A percentile compares a stretch with the other conserved stretches of the same genome.
Evolutionary conservation across 64 coral and sea anemone species (phyloP).

Genomic region (Acropora yongei): DNA sequence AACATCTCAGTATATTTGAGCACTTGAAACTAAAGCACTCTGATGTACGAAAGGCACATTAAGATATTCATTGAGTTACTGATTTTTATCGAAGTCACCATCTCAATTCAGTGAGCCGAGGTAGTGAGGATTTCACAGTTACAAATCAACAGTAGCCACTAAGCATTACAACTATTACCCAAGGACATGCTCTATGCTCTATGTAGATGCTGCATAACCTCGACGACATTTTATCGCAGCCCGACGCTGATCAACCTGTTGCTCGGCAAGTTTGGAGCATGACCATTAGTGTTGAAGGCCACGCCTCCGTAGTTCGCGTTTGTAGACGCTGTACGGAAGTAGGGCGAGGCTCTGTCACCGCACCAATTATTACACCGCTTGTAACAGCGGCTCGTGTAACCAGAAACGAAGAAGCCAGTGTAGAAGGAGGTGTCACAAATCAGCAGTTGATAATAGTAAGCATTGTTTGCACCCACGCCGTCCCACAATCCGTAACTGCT

Average conservation of each 20-base stretch:
- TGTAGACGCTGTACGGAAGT: not conserved
- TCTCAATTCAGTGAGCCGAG: no score
- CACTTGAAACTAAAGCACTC: no score
- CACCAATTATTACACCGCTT: conserved; percentile 24
- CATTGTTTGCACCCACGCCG: not conserved
- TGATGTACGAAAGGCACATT: no score
- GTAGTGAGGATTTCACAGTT: no score
- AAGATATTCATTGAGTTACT: no score
- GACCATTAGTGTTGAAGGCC: not conserved
- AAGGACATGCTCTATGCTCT: no score
- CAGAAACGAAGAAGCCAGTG: conserved; percentile 44
- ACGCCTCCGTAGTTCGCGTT: not conserved
- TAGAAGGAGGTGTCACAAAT: conserved; percentile 45
- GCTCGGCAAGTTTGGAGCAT: not conserved
- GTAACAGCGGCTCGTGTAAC: conserved; percentile 27
- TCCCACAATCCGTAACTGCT: not conserved
- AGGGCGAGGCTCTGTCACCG: not conserved
- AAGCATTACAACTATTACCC: no score
- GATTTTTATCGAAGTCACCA: no score
- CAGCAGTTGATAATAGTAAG: conserved; percentile 34
- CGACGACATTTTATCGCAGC: not conserved
- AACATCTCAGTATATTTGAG: no score
- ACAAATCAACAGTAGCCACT: no score
- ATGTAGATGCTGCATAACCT: no score
- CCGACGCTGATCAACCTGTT: not conserved